Evolutionary conservation across 1,140 invertebrate species (phyloP).

Genomic region (Drosophila sp.): DNA sequence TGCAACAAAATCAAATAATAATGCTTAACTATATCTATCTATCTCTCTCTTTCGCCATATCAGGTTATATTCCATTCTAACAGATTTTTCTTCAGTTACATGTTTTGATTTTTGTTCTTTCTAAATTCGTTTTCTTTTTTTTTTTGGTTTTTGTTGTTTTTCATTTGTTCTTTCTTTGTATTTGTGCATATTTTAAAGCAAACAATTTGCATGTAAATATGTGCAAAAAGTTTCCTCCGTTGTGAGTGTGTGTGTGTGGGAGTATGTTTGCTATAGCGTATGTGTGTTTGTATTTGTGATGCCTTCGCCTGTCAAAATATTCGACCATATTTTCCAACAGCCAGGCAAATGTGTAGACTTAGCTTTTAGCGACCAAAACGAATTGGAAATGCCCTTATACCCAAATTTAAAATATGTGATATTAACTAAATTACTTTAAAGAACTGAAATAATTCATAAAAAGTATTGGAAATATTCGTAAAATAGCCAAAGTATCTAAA

Average conservation of each 20-base stretch:
- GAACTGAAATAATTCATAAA: background rate
- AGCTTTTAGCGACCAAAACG: constrained; percentile 34
- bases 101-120: background rate
- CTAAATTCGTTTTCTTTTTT: constrained; percentile 39
- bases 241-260: constrained; percentile 29
- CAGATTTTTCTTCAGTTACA: constrained; percentile 28
- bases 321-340: constrained; percentile 76
- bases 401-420: too few species aligned
- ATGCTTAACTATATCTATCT: background rate
- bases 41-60: background rate
- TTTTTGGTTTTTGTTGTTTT: constrained; percentile 23
- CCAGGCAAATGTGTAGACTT: constrained; percentile 54
- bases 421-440: background rate
- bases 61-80: background rate
- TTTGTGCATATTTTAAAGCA: constrained; percentile 78
- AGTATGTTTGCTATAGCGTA: constrained; percentile 12
- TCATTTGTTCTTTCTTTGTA: constrained; percentile 42
- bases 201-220: constrained; percentile 79
- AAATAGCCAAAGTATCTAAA: background rate
- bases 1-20: background rate
- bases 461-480: background rate
- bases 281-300: constrained; percentile 58
- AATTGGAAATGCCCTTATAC: constrained; percentile 38
- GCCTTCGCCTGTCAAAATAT: constrained; percentile 73
- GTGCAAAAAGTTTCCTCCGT: constrained; percentile 53